phyloP scores from a whole-genome alignment of 92 coral and sea anemone genomes.

The Zoanthus solanderi region DNA sequence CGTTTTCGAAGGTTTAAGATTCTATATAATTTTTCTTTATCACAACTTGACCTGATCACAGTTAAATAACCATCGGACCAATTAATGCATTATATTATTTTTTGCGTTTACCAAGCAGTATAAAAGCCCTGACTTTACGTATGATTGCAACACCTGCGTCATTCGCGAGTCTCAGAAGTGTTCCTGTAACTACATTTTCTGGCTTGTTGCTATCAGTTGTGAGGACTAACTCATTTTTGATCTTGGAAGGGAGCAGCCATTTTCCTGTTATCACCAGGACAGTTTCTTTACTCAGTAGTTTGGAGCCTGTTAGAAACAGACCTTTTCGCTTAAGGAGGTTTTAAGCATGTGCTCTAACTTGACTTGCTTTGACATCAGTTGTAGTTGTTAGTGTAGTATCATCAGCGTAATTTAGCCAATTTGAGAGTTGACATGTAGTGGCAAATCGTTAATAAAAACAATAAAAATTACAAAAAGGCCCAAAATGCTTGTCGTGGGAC shows the following conservation, averaged over 20 bases:
- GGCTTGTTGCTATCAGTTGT: constrained; percentile 38
- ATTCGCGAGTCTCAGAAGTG: constrained; percentile 24
- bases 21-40: neutral
- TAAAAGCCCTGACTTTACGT: neutral
- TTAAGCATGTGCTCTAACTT: no score
- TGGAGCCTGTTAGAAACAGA: constrained; percentile 66
- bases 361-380: no score
- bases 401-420: no score
- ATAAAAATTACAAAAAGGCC: no score
- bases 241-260: constrained; percentile 24
- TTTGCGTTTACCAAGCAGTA: constrained; percentile 18
- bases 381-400: no score
- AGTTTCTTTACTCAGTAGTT: constrained; percentile 63
- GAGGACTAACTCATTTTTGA: constrained; percentile 46
- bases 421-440: no score
- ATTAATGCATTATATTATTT: neutral
- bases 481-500: no score
- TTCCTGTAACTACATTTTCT: constrained; percentile 33
- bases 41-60: constrained; percentile 19
- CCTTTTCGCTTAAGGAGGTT: constrained; percentile 54
- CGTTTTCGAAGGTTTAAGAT: neutral
- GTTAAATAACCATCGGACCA: neutral
- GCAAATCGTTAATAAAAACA: no score
- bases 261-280: constrained; percentile 62
- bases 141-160: constrained; percentile 32